Evolutionary conservation across 1,140 invertebrate genomes (phyloP), one percentile per base, ranked within the genome.

Genomic region (Amyelois transitella): DNA sequence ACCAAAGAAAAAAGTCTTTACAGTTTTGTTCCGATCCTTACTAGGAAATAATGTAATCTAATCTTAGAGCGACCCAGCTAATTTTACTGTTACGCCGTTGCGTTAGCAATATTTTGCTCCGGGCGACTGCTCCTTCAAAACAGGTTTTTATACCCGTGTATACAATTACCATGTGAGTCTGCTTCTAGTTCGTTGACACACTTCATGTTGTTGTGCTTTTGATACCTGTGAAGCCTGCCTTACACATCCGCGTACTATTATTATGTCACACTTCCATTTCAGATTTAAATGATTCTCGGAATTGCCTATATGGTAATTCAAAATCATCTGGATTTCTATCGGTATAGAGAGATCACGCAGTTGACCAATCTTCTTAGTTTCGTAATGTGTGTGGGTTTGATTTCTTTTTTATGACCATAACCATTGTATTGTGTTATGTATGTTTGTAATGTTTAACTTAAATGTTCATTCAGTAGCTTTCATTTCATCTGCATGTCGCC

Each of bases 101-200:
- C 20, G n/a, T 48, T 48, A 48, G 45, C 45, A 48, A 48, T n/a
- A 45, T 48, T 19, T 48, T 21, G 45, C 18, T 21, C 2, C 20
- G n/a, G 12, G 45, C 45, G 19, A 48, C 45, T 4, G 19, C 20
- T 5, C 45, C 45, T 20, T 10, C 18, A 12, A 21, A 64, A 64
- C 62, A 45, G 62, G 62, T 64, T 64, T 64, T 3, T 56, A 25
- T 47, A 18, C 55, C 24, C 14, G 53, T 58, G 59, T 59, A 63
- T 53, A 38, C 32, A 60, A 58, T 60, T 55, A 55, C 57, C 56
- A 49, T 62, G 60, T 52, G 57, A 54, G 50, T 51, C 48, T 56
- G 47, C 62, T 53, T 60, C 64, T 62, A 62, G 64, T 66, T 62
- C 51, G 60, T 52, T 66, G 64, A 62, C 64, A 66, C 55, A 62